These are phyloP conservation scores for Monochamus saltuarius DNA, from an alignment of 1,140 invertebrate genomes.

Conservation along the genomic window DNA sequence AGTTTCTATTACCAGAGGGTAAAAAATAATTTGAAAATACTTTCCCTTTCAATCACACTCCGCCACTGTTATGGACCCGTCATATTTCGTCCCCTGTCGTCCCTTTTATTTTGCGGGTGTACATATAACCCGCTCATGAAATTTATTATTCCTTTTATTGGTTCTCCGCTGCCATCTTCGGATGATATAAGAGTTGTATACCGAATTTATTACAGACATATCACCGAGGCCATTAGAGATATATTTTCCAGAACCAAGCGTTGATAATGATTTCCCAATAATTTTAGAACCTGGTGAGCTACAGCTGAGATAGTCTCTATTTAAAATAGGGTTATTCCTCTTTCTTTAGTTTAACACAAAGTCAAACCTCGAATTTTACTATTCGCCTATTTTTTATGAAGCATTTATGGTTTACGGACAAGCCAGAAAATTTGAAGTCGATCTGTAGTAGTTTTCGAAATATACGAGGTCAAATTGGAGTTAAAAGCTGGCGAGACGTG, in stretches of 20 bases:
- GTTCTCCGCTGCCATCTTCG: neutral
- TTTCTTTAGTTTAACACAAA: too few species aligned
- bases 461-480: too few species aligned
- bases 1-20: neutral
- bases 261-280: conserved; percentile 21
- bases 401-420: too few species aligned
- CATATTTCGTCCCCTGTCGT: neutral
- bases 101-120: neutral
- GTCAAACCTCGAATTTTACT: neutral
- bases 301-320: conserved; percentile 12
- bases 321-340: conserved; percentile 16
- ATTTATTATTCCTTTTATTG: conserved; percentile 6
- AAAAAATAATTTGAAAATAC: neutral
- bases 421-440: too few species aligned
- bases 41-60: neutral
- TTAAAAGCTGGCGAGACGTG: too few species aligned
- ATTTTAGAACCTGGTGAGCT: conserved; percentile 17
- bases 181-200: conserved; percentile 26
- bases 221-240: conserved; percentile 26
- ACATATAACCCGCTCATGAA: neutral
- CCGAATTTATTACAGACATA: conserved; percentile 49
- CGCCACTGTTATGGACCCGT: neutral
- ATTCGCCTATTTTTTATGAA: too few species aligned
- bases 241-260: conserved; percentile 16
- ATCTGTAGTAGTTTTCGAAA: too few species aligned